These are phyloP conservation scores for Melanargia galathea DNA, from an alignment of 2,888 invertebrate genomes.

Conservation along the genomic window DNA sequence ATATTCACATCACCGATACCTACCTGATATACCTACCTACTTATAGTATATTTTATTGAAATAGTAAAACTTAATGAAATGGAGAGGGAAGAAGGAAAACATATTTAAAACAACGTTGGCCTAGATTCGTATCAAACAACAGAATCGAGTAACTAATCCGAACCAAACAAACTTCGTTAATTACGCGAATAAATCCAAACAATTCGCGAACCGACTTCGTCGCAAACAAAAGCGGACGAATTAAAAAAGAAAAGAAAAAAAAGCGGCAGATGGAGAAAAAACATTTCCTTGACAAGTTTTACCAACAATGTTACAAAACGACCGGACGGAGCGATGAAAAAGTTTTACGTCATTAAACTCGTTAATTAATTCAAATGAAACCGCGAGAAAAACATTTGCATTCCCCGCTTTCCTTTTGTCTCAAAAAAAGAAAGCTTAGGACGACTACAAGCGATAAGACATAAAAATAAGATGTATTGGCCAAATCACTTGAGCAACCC, in stretches of 20 bases:
- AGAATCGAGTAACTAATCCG: constrained; percentile 74
- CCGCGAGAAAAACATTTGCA: constrained; percentile 78
- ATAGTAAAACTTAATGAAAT: background rate
- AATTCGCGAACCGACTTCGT: constrained; percentile 63
- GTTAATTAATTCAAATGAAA: constrained; percentile 82
- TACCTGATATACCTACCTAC: background rate
- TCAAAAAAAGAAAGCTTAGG: constrained; percentile 67
- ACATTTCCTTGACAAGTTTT: constrained; percentile 80
- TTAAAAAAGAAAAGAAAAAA: constrained; percentile 63
- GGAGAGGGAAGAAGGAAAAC: background rate
- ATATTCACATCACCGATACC: no score
- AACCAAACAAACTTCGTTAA: constrained; percentile 79
- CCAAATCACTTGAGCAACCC: background rate
- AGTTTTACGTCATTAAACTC: constrained; percentile 78
- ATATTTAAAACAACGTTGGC: constrained; percentile 49
- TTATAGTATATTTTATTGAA: background rate
- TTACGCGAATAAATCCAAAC: constrained; percentile 81
- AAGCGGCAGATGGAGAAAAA: constrained; percentile 71
- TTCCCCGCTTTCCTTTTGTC: constrained; percentile 68
- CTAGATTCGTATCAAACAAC: constrained; percentile 68
- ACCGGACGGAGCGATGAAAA: constrained; percentile 68
- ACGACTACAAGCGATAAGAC: constrained; percentile 51
- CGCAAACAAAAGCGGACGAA: constrained; percentile 67
- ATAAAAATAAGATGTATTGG: background rate
- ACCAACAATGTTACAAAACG: constrained; percentile 77